Base-by-base conservation (phyloP, 2,888 invertebrate species). In the Drosophila niveifrons region DNA sequence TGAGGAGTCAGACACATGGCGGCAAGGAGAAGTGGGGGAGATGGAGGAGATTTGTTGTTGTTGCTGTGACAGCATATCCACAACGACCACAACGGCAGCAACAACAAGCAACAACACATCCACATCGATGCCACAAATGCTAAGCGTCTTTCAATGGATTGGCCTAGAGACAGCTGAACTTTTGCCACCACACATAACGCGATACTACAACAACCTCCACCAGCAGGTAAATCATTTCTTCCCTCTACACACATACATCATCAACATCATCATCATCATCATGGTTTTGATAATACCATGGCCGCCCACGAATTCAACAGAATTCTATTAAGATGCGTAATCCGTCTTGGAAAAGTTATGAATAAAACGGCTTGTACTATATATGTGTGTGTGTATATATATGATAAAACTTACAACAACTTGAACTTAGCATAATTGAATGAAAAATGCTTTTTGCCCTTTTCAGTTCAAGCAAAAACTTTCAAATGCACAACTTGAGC, bases 91-190 rank as follows among this genome's bases (percentile, higher is more conserved):
- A 63, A 39, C 72, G 47, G 66, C 72, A 29, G 51, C 64, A 52
- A 29, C 77, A 56, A 15, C 76, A 53, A 23, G 66, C 72, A 29
- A 55, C 64, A 52, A 29, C 53, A 23, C 76, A 53, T 17, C 69
- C 62, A 23, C 74, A 43, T 11, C 66, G 13, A 36, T 71, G 41
- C 77, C 86, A 61, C 78, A 70, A 23, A 23, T 23, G 0, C 72
- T 76, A 36, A 82, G 88, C 78, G 78, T 84, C 36, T 83, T 89
- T 64, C 92, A 92, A 74, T 95, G 95, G 95, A 95, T 95, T 89
- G 95, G 95, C 55, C 94, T 95, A 90, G 95, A 95, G 91, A 95
- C 95, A 53, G 94, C 94, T 77, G 93, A 93, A 44, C 93, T 94
- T 8, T 90, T 95, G 88, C 95, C 95, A 10, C 93, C 94, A 2